Conservation (phyloP, 2,113 vertebrate species). For the Otocyon megalotis region DNA sequence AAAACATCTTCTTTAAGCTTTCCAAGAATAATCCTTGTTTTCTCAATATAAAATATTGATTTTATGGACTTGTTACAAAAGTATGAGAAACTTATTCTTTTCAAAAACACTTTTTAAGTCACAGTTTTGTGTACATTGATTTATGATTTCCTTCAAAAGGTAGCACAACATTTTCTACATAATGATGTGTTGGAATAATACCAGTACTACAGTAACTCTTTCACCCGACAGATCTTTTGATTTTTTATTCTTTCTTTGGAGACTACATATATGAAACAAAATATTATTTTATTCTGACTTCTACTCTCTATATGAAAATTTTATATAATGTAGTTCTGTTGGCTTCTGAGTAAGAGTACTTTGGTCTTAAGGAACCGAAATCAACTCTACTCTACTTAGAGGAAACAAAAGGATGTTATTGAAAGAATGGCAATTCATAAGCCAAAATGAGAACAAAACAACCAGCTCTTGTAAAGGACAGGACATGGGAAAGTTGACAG, state of each 20-base stretch:
- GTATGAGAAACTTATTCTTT: not conserved
- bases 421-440: not conserved
- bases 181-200: constrained; percentile 15
- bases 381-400: not conserved
- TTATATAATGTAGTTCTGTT: constrained; percentile 2
- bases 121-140: constrained; percentile 6
- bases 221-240: constrained; percentile 1
- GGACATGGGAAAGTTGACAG: not conserved
- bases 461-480: not conserved
- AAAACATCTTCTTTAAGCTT: not conserved
- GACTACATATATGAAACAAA: not conserved
- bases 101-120: not conserved
- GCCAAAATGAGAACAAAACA: constrained; percentile 13
- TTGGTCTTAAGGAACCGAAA: constrained; percentile 16
- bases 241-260: constrained; percentile 34
- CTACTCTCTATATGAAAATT: not conserved
- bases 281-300: constrained; percentile 9
- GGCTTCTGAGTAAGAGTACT: not conserved
- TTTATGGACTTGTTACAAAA: constrained; percentile 10
- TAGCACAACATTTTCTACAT: not conserved
- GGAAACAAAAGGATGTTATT: not conserved
- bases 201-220: not conserved
- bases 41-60: constrained; percentile 6
- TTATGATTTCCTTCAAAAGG: constrained; percentile 30
- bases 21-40: constrained; percentile 2